phyloP scores from a whole-genome alignment of 2,888 invertebrate genomes.

The Mythimna impura region DNA sequence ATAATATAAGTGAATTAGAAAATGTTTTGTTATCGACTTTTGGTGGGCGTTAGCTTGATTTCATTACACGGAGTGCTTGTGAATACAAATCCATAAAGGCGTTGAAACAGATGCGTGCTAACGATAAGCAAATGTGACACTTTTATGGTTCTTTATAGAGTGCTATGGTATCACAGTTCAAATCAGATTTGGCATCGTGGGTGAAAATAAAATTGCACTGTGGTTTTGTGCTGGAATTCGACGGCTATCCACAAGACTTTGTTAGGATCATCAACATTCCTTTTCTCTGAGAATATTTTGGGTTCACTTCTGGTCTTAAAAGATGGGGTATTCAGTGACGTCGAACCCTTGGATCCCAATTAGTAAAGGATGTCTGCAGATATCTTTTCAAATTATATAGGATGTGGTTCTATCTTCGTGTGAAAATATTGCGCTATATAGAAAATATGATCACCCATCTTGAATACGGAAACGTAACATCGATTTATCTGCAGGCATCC shows the following conservation, averaged over 20 bases:
- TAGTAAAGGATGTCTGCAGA: conserved; percentile 23
- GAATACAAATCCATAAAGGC: conserved; percentile 52
- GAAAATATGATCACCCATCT: not conserved
- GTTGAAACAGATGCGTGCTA: conserved; percentile 44
- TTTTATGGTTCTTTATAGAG: conserved; percentile 49
- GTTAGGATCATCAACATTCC: conserved; percentile 26
- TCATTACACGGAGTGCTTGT: conserved; percentile 58
- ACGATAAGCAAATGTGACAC: conserved; percentile 55
- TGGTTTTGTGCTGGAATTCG: not conserved
- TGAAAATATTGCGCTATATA: not conserved
- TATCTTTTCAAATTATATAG: conserved; percentile 34
- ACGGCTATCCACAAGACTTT: not conserved
- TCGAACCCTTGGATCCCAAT: conserved; percentile 27
- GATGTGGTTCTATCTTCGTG: not conserved
- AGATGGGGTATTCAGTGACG: conserved; percentile 12
- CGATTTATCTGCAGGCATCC: conserved; percentile 30
- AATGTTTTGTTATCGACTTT: conserved; percentile 49
- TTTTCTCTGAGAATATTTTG: conserved; percentile 31
- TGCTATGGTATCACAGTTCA: conserved; percentile 35
- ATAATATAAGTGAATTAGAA: conserved; percentile 56
- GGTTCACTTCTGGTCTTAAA: conserved; percentile 22
- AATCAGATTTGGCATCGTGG: conserved; percentile 19
- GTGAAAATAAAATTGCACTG: conserved; percentile 33
- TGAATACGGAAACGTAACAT: conserved; percentile 6
- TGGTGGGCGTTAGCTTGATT: conserved; percentile 37